Percentiles rank a stretch among this genome's conserved stretches.
phyloP scores from a whole-genome alignment of 92 coral and sea anemone species.

The Virgularia gustaviana region DNA sequence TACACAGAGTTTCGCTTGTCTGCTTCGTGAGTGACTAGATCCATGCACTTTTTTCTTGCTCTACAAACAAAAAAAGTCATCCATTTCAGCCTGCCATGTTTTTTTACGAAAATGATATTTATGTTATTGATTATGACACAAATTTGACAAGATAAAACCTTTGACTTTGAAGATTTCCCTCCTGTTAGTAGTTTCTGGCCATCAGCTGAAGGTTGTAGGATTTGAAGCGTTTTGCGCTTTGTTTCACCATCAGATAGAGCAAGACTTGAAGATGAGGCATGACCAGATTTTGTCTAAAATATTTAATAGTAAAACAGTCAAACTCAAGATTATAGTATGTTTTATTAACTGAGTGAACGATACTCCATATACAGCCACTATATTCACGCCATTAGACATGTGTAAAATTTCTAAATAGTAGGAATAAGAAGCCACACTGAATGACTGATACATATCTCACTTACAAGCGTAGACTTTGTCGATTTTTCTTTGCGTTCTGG shows the following conservation, averaged over 20 bases:
- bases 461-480: neutral
- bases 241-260: constrained; percentile 32
- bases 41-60: neutral
- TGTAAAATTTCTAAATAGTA: neutral
- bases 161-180: constrained; percentile 53
- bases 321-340: no score
- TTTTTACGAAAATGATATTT: constrained; percentile 6
- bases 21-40: constrained; percentile 28
- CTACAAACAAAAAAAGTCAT: neutral
- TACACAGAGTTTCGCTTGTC: constrained; percentile 39
- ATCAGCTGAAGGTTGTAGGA: constrained; percentile 80
- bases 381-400: neutral
- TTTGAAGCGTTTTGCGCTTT: constrained; percentile 79
- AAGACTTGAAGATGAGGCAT: constrained; percentile 2
- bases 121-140: constrained; percentile 9
- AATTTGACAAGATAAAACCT: constrained; percentile 37
- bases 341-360: no score
- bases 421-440: neutral
- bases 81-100: constrained; percentile 22
- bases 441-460: neutral
- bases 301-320: no score
- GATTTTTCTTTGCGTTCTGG: constrained; percentile 30
- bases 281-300: constrained; percentile 22
- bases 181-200: constrained; percentile 86
- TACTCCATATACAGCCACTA: no score